These are phyloP conservation scores for Ramphastos sulfuratus DNA, from an alignment of 2,113 vertebrate species.

Conservation along the genomic window DNA sequence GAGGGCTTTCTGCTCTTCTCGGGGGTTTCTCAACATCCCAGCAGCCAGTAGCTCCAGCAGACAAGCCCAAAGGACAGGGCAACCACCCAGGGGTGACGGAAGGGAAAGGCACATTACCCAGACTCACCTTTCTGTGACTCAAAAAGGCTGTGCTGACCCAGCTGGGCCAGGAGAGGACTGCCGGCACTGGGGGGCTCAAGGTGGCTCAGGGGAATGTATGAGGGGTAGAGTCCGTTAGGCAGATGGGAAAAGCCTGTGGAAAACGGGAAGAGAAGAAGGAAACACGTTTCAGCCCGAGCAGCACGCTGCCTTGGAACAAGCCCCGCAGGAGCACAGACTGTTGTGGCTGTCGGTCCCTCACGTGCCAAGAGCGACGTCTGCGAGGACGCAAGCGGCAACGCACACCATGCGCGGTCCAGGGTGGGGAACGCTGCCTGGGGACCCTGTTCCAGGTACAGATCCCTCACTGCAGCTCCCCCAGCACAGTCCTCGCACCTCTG, in stretches of 20 bases:
- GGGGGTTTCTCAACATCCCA: not conserved
- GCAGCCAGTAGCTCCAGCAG: not conserved
- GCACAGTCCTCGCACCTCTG: rapidly evolving
- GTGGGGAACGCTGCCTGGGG: rapidly evolving
- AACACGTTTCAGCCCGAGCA: not conserved
- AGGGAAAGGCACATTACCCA: not conserved
- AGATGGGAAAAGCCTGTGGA: slow-evolving; percentile 87
- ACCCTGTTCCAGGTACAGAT: not conserved
- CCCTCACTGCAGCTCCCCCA: rapidly evolving
- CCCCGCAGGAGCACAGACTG: slow-evolving; percentile 18
- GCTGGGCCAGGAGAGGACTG: slow-evolving; percentile 82
- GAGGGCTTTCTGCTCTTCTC: not conserved
- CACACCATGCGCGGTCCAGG: not conserved
- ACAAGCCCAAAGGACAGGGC: not conserved
- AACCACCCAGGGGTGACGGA: rapidly evolving
- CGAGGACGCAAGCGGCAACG: rapidly evolving
- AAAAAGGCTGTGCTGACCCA: slow-evolving; percentile 90
- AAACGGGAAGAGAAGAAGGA: slow-evolving; percentile 42
- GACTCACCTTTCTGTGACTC: slow-evolving; percentile 94
- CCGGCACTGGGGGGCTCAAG: slow-evolving; percentile 82
- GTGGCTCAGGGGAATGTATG: slow-evolving; percentile 92
- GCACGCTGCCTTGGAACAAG: slow-evolving; percentile 4
- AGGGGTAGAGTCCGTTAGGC: slow-evolving; percentile 87
- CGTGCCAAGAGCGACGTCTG: not conserved
- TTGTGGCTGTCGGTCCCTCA: not conserved